Percentiles rank a stretch among this genome's conserved stretches.
Conservation (phyloP, 1,140 invertebrate species). For the Himalopsyche phryganea region DNA sequence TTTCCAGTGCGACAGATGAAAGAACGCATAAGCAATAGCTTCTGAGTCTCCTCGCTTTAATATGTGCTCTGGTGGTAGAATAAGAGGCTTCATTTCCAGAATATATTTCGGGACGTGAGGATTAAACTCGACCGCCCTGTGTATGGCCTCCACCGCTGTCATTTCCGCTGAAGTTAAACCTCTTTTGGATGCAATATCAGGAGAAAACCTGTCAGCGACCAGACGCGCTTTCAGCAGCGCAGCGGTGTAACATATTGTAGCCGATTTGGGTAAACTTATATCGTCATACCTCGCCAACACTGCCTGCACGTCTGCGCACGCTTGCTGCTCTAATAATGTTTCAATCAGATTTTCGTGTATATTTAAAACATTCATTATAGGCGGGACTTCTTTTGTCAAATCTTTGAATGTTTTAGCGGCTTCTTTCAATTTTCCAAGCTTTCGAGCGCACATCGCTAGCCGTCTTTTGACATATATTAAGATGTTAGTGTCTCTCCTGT, state of each 20-base stretch:
- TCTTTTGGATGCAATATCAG: conserved; percentile 83
- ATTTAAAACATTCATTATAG: conserved; percentile 93
- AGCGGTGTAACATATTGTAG: conserved; percentile 95
- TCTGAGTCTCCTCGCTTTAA: conserved; percentile 97
- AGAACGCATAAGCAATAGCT: conserved; percentile 95
- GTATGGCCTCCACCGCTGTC: conserved; percentile 94
- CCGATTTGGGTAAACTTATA: conserved; percentile 91
- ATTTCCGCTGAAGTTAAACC: conserved; percentile 87
- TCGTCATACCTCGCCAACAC: conserved; percentile 97
- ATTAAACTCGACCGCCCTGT: conserved; percentile 97
- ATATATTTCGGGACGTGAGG: conserved; percentile 98
- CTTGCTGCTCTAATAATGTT: conserved; percentile 90
- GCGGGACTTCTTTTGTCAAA: conserved; percentile 93
- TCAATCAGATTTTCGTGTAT: conserved; percentile 98
- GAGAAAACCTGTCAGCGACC: conserved; percentile 90
- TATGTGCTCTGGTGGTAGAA: conserved; percentile 95
- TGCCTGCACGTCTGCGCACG: conserved; percentile 93
- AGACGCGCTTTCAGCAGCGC: conserved; percentile 89
- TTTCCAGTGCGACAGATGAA: conserved; percentile 96
- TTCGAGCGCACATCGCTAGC: conserved; percentile 94
- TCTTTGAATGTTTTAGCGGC: conserved; percentile 97
- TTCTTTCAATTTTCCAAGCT: conserved; percentile 90
- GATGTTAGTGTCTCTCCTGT: conserved; percentile 91
- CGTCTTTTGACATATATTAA: conserved; percentile 92
- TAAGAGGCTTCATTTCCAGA: conserved; percentile 93